phyloP scores from a whole-genome alignment of 2,797 vertebrate species.

The Nasua narica region DNA sequence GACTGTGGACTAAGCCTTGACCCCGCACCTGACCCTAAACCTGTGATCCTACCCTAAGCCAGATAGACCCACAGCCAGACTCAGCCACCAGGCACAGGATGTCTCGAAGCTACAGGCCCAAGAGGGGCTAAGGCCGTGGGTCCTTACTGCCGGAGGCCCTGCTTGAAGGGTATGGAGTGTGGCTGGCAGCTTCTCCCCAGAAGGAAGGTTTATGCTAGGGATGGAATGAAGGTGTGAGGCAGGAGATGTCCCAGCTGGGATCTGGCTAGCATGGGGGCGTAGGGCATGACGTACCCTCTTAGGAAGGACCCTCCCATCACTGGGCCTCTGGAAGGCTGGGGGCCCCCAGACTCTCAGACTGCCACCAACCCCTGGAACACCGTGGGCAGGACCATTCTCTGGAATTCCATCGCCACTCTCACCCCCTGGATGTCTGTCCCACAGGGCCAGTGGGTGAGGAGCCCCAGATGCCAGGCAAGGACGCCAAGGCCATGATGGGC shows the following conservation, averaged over 20 bases:
- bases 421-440: neutral
- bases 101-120: neutral
- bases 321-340: neutral
- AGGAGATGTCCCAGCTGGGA: neutral
- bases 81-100: neutral
- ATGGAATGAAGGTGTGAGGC: neutral
- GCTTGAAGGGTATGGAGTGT: accelerated
- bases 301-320: neutral
- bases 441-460: constrained; percentile 20
- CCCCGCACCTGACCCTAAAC: neutral
- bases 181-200: neutral
- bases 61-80: neutral
- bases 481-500: neutral
- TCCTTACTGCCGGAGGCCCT: neutral
- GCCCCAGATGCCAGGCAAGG: constrained; percentile 17
- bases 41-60: neutral
- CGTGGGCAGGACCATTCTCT: neutral
- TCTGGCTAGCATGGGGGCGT: neutral
- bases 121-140: accelerated
- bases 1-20: neutral
- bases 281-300: neutral
- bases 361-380: neutral
- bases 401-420: neutral
- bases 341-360: neutral
- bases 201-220: neutral